Percentiles rank a stretch among this genome's conserved stretches.
phyloP scores from a whole-genome alignment of 2,797 vertebrate genomes.

The Anguilla megastoma region DNA sequence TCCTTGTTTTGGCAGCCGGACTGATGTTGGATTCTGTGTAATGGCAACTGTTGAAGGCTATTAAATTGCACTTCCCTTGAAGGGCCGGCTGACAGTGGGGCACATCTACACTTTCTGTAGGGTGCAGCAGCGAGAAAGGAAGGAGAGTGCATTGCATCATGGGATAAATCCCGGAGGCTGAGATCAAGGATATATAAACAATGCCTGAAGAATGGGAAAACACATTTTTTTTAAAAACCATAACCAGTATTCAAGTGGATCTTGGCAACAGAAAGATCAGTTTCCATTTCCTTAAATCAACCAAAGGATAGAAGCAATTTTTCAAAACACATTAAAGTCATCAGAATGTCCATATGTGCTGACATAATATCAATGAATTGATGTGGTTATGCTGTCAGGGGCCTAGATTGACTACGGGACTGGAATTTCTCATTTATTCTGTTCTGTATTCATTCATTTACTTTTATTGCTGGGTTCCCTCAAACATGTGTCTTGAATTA shows the following conservation, averaged over 20 bases:
- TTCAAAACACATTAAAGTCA: background rate
- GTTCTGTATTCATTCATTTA: background rate
- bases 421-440: background rate
- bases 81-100: constrained; percentile 68
- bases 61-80: constrained; percentile 71
- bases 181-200: constrained; percentile 34
- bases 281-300: background rate
- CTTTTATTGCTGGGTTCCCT: background rate
- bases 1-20: constrained; percentile 68
- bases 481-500: background rate
- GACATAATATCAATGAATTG: background rate
- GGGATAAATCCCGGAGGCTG: constrained; percentile 47
- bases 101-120: constrained; percentile 55
- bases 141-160: background rate
- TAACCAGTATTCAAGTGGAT: background rate
- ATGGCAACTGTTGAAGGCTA: constrained; percentile 73
- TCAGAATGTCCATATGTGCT: background rate
- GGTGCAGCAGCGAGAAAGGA: background rate
- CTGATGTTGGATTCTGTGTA: constrained; percentile 68
- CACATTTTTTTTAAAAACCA: background rate
- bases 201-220: background rate
- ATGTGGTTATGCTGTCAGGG: background rate
- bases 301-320: background rate
- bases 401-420: background rate
- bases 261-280: background rate